Evolutionary conservation across 92 coral and sea anemone species (phyloP), one percentile per base, ranked within the genome.

Genomic region (Porites divaricata): DNA sequence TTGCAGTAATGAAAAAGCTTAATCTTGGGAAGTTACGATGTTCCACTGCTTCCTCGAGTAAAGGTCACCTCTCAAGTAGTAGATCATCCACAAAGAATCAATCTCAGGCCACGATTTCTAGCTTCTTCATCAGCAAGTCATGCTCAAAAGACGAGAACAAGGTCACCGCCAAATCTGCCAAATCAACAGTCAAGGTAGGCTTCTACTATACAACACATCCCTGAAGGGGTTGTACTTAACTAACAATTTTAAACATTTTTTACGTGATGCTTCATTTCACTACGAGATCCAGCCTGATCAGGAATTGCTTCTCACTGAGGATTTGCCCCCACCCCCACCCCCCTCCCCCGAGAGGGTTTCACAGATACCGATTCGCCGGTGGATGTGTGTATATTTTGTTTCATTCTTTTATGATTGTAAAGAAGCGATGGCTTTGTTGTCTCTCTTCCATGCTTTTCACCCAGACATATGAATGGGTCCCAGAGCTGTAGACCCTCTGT

Each of bases 91-190:
- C 83, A n/a, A 89, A 65, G 53, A 50, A 24, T 17, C 87, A 75
- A 54, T 56, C 86, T 16, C 92, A 89, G 78, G 87, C 92, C 20
- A 86, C 87, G 5, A 89, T 89, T 75, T 89, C 92, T 10, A 89
- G 80, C 24, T 89, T 89, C 71, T 89, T 89, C 76, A 50, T 52
- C 16, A 77, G 78, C 5, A 85, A 71, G 76, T 50, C 78, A 10
- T 63, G 79, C 35, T 54, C 74, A 23, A 41, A 56, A 10, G 24
- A 19, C 15, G 17, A 56, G 16, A 68, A 17, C 54, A 61, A 19
- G 24, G 20, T 24, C 19, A 41, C 2, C 1, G 59, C 64, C 67
- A 45, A 65, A 57, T 52, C 72, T 17, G 57, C 45, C 45, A 35
- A 35, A 35, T 35, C 72, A 69, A 11, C 72, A 8, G 63, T 35